Evolutionary conservation across 2,797 vertebrate genomes (phyloP), one percentile per base, ranked within the genome.

Genomic region (Leptodactylus fallax): DNA sequence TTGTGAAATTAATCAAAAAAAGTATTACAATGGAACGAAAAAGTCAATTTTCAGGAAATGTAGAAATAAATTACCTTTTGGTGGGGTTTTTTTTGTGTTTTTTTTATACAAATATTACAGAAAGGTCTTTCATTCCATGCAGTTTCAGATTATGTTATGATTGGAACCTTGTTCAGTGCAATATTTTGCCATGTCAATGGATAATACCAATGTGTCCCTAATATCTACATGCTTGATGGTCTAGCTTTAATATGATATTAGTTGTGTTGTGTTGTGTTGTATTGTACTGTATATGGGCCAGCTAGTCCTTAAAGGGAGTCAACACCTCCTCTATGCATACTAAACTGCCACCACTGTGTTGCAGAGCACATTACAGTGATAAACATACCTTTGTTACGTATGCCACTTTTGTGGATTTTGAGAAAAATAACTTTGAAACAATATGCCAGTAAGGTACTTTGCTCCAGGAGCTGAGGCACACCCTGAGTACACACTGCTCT

Each of bases 251-350:
- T 55, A 12, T n/a, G n/a, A n/a, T 55, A 55, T 65, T 65, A 10
- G n/a, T 65, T 65, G 61, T 65, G 23, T 65, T 65, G 61, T 23
- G n/a, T 63, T n/a, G n/a, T n/a, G n/a, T 65, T 65, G 61, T 65
- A 25, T 65, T 65, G 61, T 23, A 63, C n/a, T 36, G 36, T 36
- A 2, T 36, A 36, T 36, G 36, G 4, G 36, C 36, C 36, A 36
- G 2, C 36, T 36, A 36, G 36, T 36, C 36, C 36, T 36, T 36
- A 36, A 4, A 36, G 4, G 36, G 36, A 1, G 36, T 36, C 36
- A 36, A 36, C 36, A 36, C 36, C 36, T 36, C 4, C 36, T 36
- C 36, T 36, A 36, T n/a, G 36, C 36, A 36, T 36, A 36, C 1
- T 36, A 36, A 36, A 1, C 1, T 36, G 4, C 36, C 36, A 36